phyloP scores from a whole-genome alignment of 1,140 invertebrate genomes.

The Pachyrhynchus sulphureomaculatus region DNA sequence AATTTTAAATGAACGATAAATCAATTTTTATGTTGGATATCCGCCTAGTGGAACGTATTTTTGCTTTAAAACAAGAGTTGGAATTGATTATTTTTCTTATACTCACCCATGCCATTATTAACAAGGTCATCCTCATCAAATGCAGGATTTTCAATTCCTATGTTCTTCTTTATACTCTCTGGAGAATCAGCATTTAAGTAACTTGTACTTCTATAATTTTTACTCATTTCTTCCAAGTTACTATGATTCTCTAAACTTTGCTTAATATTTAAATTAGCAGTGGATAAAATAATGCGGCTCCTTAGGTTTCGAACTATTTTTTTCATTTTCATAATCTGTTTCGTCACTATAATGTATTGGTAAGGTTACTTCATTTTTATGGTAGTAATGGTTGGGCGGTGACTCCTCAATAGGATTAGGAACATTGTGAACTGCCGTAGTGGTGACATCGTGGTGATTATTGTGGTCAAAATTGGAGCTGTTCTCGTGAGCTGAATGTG shows the following conservation, averaged over 20 bases:
- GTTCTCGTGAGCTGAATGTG: slow-evolving; percentile 42
- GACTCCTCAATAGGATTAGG: slow-evolving; percentile 3
- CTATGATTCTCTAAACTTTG: slow-evolving; percentile 44
- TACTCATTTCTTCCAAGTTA: slow-evolving; percentile 45
- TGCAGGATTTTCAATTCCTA: slow-evolving; percentile 41
- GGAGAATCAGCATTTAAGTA: slow-evolving; percentile 39
- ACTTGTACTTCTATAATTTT: slow-evolving; percentile 46
- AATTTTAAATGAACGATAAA: neutral
- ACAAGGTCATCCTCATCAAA: slow-evolving; percentile 36
- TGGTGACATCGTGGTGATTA: slow-evolving; percentile 18
- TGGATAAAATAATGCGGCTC: slow-evolving; percentile 48
- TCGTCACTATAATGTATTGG: slow-evolving; percentile 49
- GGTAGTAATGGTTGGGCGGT: slow-evolving; percentile 42
- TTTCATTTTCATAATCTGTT: slow-evolving; percentile 36
- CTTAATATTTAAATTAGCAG: slow-evolving; percentile 49
- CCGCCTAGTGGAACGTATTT: neutral
- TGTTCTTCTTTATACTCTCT: slow-evolving; percentile 29
- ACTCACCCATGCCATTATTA: slow-evolving; percentile 21
- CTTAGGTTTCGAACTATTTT: slow-evolving; percentile 27
- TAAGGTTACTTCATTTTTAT: slow-evolving; percentile 50
- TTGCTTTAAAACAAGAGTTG: too few relatives aligned
- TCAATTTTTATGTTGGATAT: neutral
- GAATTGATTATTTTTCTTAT: too few relatives aligned
- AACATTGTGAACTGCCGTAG: slow-evolving; percentile 21
- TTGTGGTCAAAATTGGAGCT: slow-evolving; percentile 13